Evolutionary conservation across 2,888 invertebrate genomes (phyloP).

Genomic region (Drosophila affinis): DNA sequence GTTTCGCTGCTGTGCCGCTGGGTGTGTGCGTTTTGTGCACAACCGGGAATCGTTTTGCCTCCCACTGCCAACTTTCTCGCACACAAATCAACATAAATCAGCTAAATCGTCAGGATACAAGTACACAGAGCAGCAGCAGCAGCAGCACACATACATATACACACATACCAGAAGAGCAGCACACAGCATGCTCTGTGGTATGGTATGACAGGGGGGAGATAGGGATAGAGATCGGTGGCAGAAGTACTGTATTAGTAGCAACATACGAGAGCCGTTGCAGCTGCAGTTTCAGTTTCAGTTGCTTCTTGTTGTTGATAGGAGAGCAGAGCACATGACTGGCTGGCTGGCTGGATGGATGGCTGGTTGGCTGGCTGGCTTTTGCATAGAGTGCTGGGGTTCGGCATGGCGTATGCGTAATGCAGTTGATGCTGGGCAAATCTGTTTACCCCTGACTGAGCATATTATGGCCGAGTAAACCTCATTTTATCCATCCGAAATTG

Average conservation of each 20-base stretch:
- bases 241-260: constrained; percentile 56
- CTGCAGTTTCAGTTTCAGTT: constrained; percentile 40
- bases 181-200: neutral
- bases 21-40: constrained; percentile 47
- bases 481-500: constrained; percentile 43
- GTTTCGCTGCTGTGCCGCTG: constrained; percentile 41
- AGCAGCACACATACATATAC: constrained; percentile 26
- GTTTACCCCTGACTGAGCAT: constrained; percentile 46
- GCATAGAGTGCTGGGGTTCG: constrained; percentile 44
- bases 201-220: neutral
- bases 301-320: constrained; percentile 2
- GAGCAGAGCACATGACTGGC: constrained; percentile 27
- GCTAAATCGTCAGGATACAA: constrained; percentile 73
- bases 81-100: constrained; percentile 78
- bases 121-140: constrained; percentile 30
- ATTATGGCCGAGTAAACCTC: constrained; percentile 48
- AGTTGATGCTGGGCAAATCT: constrained; percentile 42
- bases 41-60: constrained; percentile 65
- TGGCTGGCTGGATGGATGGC: neutral
- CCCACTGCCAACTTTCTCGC: constrained; percentile 56
- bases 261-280: constrained; percentile 45
- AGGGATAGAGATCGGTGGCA: neutral
- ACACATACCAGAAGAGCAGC: neutral
- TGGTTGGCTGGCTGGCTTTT: neutral
- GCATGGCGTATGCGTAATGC: constrained; percentile 60